phyloP scores from a whole-genome alignment of 1,140 invertebrate genomes.

The Phocides pigmalion region DNA sequence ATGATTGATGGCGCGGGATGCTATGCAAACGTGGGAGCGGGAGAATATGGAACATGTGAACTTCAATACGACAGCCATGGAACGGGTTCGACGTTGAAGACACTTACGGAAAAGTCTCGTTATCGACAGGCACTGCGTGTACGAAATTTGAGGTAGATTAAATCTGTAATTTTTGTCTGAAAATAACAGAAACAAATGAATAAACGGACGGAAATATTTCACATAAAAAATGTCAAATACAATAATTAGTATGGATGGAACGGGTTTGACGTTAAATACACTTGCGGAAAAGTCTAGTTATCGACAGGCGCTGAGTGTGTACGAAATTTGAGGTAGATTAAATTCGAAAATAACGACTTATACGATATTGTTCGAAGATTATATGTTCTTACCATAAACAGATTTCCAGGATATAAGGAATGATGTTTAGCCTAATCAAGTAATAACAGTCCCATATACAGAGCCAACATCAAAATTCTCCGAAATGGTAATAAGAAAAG shows the following conservation, averaged over 20 bases:
- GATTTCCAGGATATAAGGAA: not conserved
- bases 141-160: no score
- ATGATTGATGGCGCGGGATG: constrained; percentile 61
- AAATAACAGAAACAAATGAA: no score
- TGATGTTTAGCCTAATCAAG: constrained; percentile 1
- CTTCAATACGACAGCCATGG: constrained; percentile 23
- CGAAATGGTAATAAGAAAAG: constrained; percentile 15
- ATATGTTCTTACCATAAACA: not conserved
- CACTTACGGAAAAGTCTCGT: not conserved
- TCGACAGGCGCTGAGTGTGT: no score
- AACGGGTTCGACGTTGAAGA: constrained; percentile 4
- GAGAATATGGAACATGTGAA: constrained; percentile 71
- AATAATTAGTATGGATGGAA: no score
- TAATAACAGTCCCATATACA: constrained; percentile 12
- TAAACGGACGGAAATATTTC: no score
- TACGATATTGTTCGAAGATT: not conserved
- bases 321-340: no score
- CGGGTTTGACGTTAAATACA: constrained; percentile 1
- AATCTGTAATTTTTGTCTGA: no score
- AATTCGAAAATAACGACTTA: not conserved
- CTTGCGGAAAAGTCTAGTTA: not conserved
- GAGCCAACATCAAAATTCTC: constrained; percentile 17
- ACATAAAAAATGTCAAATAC: no score
- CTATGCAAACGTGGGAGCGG: constrained; percentile 62
- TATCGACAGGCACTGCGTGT: no score